Conservation (phyloP, 2,113 vertebrate genomes). For the Rhineura floridana region DNA sequence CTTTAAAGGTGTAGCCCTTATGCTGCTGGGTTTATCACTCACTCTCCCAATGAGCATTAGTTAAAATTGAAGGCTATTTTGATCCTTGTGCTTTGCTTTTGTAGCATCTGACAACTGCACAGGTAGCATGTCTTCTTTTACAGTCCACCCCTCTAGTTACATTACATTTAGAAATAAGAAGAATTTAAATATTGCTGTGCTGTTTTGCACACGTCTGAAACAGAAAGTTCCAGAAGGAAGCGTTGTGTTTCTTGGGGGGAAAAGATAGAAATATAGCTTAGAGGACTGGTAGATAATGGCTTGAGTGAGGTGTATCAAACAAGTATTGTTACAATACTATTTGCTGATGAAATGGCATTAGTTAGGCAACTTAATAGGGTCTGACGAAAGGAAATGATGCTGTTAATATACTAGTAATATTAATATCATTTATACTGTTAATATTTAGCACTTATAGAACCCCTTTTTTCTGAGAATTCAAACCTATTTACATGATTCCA, state of each 20-base stretch:
- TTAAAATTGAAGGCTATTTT: not conserved
- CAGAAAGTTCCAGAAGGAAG: not conserved
- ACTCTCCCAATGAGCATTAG: not conserved
- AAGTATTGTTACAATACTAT: not conserved
- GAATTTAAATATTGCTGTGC: not conserved
- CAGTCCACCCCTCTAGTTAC: not conserved
- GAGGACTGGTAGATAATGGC: not conserved
- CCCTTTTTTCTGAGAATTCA: not conserved
- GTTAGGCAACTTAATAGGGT: not conserved
- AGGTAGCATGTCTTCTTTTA: not conserved
- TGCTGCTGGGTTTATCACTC: fast-evolving
- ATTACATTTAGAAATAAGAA: not conserved
- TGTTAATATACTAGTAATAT: too few species aligned
- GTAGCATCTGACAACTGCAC: not conserved
- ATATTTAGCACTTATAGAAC: not conserved
- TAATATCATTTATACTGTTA: not conserved
- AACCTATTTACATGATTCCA: not conserved
- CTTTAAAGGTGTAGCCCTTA: fast-evolving
- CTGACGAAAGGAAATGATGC: not conserved
- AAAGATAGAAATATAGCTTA: not conserved
- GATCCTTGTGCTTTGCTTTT: not conserved
- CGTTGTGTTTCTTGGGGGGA: not conserved
- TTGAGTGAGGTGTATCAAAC: not conserved
- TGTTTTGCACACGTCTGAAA: not conserved
- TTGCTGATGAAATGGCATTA: not conserved